Base-by-base conservation (phyloP, 2,888 invertebrate genomes). In the Bugula neritina region DNA sequence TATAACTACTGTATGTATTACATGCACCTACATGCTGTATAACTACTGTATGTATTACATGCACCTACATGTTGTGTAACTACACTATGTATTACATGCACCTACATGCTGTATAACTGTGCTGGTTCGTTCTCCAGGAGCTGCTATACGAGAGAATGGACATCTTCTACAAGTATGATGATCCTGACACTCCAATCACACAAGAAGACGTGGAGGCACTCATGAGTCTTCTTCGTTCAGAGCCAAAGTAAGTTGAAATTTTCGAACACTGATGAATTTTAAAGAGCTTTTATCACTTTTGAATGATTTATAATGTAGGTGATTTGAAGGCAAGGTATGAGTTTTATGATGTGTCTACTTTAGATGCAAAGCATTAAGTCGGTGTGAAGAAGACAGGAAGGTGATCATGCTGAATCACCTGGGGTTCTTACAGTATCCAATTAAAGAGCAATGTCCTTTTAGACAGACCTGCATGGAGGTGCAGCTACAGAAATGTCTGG, bases 131-230 rank as follows among this genome's bases (percentile, higher is more conserved):
- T 17, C 3, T 71, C 82, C 92, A 93, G 89, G 97, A 97, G 85
- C 85, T 97, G 72, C 86, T 97, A 74, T 83, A 95, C 80, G 97
- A 97, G 83, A 92, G 94, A 81, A 93, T 94, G 0, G 93, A 94
- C 83, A 86, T 95, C 76, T 96, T 96, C 87, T 92, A 93, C 83
- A 93, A 93, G 83, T 93, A 93, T 82, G 70, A 70, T 17, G 92
- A 92, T 69, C 92, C 93, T 17, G 78, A 91, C 25, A 93, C 92
- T 69, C 92, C 93, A 21, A 92, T 95, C 77, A 94, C 94, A 0
- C 94, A 93, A 82, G 94, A 94, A 77, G 94, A 96, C 83, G 92
- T 96, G 75, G 91, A 92, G 80, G 93, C 93, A 85, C 94, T 97
- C 74, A 93, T 92, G 0, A 92, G 94, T 80, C 91, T 92, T 21